These are phyloP conservation scores for Macropodus opercularis DNA, from an alignment of 2,797 vertebrate species.

Conservation along the genomic window DNA sequence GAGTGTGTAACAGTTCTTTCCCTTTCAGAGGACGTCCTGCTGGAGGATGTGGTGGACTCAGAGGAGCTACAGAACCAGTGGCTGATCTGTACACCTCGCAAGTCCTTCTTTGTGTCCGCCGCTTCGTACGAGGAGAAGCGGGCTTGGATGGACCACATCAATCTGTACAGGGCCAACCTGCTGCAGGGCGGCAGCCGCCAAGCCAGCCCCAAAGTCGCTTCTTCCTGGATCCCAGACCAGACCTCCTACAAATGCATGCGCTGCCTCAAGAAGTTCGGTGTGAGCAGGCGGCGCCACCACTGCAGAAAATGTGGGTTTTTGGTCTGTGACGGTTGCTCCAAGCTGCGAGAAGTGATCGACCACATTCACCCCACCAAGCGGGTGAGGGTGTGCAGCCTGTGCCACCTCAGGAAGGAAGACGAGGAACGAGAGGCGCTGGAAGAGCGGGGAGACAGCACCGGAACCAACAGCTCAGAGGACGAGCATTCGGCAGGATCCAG, in stretches of 20 bases:
- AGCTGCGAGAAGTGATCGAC: constrained; percentile 78
- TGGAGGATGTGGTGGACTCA: constrained; percentile 85
- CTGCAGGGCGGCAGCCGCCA: constrained; percentile 65
- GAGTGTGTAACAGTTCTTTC: no score
- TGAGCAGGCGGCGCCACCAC: constrained; percentile 87
- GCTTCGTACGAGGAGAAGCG: constrained; percentile 83
- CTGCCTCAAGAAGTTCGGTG: constrained; percentile 84
- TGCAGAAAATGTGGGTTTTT: constrained; percentile 92
- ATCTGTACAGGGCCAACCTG: constrained; percentile 77
- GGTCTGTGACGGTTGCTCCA: constrained; percentile 90
- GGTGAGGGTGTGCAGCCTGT: constrained; percentile 85
- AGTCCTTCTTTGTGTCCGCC: constrained; percentile 91
- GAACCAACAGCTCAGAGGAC: constrained; percentile 4
- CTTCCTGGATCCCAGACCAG: constrained; percentile 89
- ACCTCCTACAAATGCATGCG: constrained; percentile 92
- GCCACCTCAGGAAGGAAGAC: constrained; percentile 69
- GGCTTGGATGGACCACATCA: constrained; percentile 90
- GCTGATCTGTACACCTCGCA: constrained; percentile 90
- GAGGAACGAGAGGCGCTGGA: no score
- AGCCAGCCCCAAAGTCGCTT: constrained; percentile 71
- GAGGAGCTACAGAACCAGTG: constrained; percentile 85
- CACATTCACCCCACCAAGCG: constrained; percentile 83
- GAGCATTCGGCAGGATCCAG: constrained; percentile 62
- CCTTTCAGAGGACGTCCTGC: constrained; percentile 83
- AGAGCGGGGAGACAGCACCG: constrained; percentile 36